These are phyloP conservation scores for Phasia obesa DNA, from an alignment of 2,888 invertebrate species.

Conservation along the genomic window DNA sequence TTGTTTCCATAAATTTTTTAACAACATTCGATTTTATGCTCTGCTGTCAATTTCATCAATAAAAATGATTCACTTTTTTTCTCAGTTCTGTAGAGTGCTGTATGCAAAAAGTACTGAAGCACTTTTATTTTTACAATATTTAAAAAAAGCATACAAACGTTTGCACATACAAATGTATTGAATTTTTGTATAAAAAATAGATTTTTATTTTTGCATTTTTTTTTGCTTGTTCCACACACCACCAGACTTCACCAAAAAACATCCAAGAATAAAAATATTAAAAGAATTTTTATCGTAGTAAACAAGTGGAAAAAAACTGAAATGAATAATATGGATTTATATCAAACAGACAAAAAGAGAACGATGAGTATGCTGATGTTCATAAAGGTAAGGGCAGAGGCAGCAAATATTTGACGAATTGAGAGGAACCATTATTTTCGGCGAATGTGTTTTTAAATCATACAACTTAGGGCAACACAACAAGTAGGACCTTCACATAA, in stretches of 20 bases:
- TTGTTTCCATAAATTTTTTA: slow-evolving; percentile 53
- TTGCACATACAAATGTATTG: background rate
- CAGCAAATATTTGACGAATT: no score
- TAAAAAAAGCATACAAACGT: background rate
- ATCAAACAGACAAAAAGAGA: slow-evolving; percentile 42
- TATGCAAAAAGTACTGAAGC: slow-evolving; percentile 20
- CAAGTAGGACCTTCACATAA: no score
- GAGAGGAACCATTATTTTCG: no score
- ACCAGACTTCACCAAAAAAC: background rate
- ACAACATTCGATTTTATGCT: slow-evolving; percentile 67
- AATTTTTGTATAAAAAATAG: background rate
- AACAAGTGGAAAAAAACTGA: slow-evolving; percentile 62
- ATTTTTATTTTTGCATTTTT: background rate
- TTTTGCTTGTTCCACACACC: slow-evolving; percentile 7
- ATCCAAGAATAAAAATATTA: slow-evolving; percentile 34
- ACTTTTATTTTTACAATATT: slow-evolving; percentile 57
- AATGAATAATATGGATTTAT: slow-evolving; percentile 68
- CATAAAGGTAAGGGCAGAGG: slow-evolving; percentile 6
- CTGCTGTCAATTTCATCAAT: slow-evolving; percentile 70
- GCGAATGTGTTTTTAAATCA: no score
- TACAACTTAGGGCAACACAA: no score
- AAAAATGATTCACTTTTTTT: slow-evolving; percentile 60
- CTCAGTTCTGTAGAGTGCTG: background rate
- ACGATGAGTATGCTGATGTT: slow-evolving; percentile 32
- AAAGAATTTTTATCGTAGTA: slow-evolving; percentile 63